Evolutionary conservation across 1,140 invertebrate genomes (phyloP).

Genomic region (Lasaia peninsularis): DNA sequence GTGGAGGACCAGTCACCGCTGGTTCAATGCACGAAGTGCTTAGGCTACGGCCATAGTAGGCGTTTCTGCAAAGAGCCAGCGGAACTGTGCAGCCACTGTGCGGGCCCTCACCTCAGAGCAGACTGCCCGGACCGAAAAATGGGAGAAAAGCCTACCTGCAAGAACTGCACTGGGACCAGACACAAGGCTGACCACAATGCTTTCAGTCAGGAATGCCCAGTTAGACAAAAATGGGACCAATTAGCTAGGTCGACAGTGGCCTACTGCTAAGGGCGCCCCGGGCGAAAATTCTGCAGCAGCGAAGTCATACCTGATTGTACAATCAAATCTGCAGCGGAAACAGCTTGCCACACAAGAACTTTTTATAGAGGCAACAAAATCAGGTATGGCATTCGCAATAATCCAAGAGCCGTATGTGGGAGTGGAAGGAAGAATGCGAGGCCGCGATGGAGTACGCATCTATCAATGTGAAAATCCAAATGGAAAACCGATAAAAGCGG

Average conservation of each 20-base stretch:
- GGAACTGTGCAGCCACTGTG: too few relatives aligned
- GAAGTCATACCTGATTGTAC: background rate
- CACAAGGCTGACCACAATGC: slow-evolving; percentile 8
- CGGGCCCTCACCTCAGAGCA: background rate
- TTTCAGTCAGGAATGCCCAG: slow-evolving; percentile 12
- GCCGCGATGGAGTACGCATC: background rate
- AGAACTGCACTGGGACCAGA: slow-evolving; percentile 16
- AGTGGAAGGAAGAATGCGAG: background rate
- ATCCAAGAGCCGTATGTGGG: background rate
- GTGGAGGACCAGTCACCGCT: slow-evolving; percentile 22
- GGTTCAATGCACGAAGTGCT: slow-evolving; percentile 19
- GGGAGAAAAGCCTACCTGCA: slow-evolving; percentile 1
- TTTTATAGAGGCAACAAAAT: background rate
- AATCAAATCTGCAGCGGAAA: background rate
- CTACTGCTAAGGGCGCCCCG: too few relatives aligned
- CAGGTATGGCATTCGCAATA: background rate
- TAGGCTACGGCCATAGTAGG: too few relatives aligned
- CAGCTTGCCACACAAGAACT: background rate
- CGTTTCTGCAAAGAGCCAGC: too few relatives aligned
- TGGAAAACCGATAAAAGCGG: background rate
- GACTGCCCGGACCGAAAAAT: slow-evolving; percentile 12
- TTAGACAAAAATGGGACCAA: background rate
- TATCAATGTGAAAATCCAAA: background rate
- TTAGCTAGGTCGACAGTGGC: background rate
- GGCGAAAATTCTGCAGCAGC: too few relatives aligned